phyloP scores from a whole-genome alignment of 2,113 vertebrate species.

The Otocyon megalotis region DNA sequence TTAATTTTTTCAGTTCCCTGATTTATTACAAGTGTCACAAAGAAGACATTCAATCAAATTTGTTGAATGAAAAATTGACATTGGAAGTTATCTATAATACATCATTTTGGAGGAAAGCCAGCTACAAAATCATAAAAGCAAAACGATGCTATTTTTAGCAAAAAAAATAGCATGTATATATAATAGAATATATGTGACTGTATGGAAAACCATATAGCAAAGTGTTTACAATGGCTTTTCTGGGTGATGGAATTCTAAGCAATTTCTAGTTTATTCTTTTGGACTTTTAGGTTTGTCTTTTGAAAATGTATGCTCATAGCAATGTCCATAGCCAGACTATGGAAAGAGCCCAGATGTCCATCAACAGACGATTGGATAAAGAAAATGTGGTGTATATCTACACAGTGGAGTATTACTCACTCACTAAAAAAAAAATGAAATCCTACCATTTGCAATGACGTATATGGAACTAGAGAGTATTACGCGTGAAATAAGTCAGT shows the following conservation, averaged over 20 bases:
- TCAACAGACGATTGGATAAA: neutral
- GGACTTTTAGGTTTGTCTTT: neutral
- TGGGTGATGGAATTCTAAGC: neutral
- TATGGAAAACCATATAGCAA: neutral
- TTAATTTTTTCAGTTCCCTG: neutral
- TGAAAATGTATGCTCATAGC: neutral
- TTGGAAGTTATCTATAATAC: neutral
- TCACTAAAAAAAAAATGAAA: neutral
- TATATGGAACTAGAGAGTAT: neutral
- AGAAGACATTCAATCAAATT: neutral
- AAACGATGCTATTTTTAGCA: neutral
- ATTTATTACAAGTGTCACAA: neutral
- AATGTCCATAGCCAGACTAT: neutral
- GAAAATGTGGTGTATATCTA: neutral
- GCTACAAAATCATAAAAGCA: neutral
- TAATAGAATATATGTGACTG: neutral
- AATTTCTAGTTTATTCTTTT: neutral
- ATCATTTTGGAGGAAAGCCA: neutral
- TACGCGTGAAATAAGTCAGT: neutral
- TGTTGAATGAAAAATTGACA: neutral
- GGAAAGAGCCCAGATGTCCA: neutral
- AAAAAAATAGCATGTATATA: neutral
- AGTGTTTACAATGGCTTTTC: neutral
- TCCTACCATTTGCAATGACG: neutral
- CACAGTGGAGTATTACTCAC: neutral